Percentiles rank a stretch among this genome's conserved stretches.
These are phyloP conservation scores for Drosophila aff. DNA, from an alignment of 1,140 invertebrate genomes.

Conservation along the genomic window DNA sequence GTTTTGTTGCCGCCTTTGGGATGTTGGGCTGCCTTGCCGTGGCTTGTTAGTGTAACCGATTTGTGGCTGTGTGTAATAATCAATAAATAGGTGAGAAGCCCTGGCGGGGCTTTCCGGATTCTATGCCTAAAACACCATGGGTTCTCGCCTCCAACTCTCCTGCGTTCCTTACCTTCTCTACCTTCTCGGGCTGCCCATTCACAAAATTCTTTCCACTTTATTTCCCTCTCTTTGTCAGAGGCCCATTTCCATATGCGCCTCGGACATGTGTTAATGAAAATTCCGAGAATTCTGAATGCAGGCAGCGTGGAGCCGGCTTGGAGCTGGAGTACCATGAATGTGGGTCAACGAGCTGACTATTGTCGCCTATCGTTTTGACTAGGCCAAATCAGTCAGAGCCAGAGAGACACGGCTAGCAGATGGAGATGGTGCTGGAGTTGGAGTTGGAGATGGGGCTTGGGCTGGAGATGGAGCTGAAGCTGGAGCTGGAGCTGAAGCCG, in stretches of 20 bases:
- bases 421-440: not conserved
- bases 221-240: conserved; percentile 41
- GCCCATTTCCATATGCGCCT: conserved; percentile 64
- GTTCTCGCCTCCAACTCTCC: not conserved
- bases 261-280: conserved; percentile 82
- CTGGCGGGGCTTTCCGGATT: conserved; percentile 34
- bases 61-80: conserved; percentile 59
- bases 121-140: conserved; percentile 35
- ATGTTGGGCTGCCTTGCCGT: conserved; percentile 21
- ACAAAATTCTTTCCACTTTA: conserved; percentile 63
- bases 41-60: conserved; percentile 77
- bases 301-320: conserved; percentile 22
- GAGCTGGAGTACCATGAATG: conserved; percentile 52
- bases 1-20: conserved; percentile 7
- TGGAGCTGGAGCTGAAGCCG: not conserved
- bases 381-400: conserved; percentile 72
- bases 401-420: conserved; percentile 11
- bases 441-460: no score
- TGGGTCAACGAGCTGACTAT: conserved; percentile 77
- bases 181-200: conserved; percentile 52
- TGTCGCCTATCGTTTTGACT: conserved; percentile 76
- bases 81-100: conserved; percentile 76
- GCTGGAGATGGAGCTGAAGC: not conserved
- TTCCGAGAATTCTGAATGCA: conserved; percentile 70
- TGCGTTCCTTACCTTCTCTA: not conserved